Evolutionary conservation across 92 coral and sea anemone genomes (phyloP), one percentile per base, ranked within the genome.

Genomic region (Paramuricea clavata): DNA sequence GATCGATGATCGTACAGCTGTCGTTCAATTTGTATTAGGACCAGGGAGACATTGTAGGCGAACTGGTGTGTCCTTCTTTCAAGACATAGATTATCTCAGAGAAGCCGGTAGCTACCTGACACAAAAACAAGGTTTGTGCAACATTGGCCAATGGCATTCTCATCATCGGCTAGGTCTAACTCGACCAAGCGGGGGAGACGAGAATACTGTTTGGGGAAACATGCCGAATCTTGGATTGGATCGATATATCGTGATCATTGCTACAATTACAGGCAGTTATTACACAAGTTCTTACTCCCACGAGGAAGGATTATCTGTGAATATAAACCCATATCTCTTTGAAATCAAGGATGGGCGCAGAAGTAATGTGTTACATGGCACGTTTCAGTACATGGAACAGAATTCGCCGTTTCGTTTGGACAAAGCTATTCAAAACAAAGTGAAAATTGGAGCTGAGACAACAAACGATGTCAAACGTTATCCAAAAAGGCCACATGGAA

Each of bases 91-190:
- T 2, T 95, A 95, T 86, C 90, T 95, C 21, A 86, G 87, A 42
- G 82, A 75, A 0, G 93, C 92, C 12, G 95, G 97, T 30, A 72
- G 86, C 44, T 52, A 78, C 23, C 59, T 95, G 75, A 93, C 98
- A 2, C 50, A 64, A 9, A 43, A 59, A 7, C 94, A 95, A 72
- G 97, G 97, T 25, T 77, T 95, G 57, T 95, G 98, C 32, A 94
- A 93, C 76, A 93, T 95, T 35, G 98, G 98, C 17, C 95, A 95
- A 83, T 95, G 98, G 98, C 98, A 95, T 77, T 95, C 98, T 6
- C 98, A 95, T 68, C 98, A 95, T 74, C 91, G 82, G 39, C 94
- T 86, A 12, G 92, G 85, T 17, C 68, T 95, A 82, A 86, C 93
- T 11, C 78, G 87, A 33, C 98, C 98, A 49, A 95, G 98, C 23